Evolutionary conservation across 2,113 vertebrate species (phyloP), one percentile per base, ranked within the genome.

Genomic region (Lasiurus borealis): DNA sequence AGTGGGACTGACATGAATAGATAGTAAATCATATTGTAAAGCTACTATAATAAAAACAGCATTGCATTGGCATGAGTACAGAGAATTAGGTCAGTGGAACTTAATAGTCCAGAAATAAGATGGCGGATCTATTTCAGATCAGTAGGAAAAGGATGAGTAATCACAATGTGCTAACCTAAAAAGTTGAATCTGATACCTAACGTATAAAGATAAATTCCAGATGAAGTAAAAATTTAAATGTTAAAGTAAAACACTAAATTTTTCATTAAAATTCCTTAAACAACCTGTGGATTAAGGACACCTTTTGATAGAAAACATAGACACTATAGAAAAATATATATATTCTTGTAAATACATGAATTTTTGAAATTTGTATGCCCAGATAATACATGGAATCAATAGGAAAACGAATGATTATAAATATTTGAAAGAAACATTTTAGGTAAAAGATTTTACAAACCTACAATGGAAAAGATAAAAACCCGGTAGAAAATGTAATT

Each of bases 381-480:
- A 10, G 54, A 21, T 57, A 57, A 82, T 29, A 69, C 23, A 25
- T 31, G 69, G 52, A 88, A 77, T 82, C 29, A 62, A 31, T 44
- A 90, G 52, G 52, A 64, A 88, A 85, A 89, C 8, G 4, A 73
- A 64, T 44, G 36, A 44, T 64, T 71, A 50, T 64, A 87, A 85
- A 25, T 66, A 77, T 86, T 57, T 59, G 44, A 71, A 71, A 94
- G 31, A 59, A 62, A 40, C 0, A 0, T 34, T 3, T 44, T 72
- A 93, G 64, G 27, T 48, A 72, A 29, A 23, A 80, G n/a, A 62
- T 80, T 73, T 93, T 95, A 80, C 8, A 93, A 44, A 68, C 25
- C 52, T 11, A 31, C 1, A 69, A 6, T 27, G 25, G 23, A 75
- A 91, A 91, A 84, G 66, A 80, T 48, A 89, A 13, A 59, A 62